Evolutionary conservation across 1,140 invertebrate species (phyloP).

Genomic region (Sogatella furcifera): DNA sequence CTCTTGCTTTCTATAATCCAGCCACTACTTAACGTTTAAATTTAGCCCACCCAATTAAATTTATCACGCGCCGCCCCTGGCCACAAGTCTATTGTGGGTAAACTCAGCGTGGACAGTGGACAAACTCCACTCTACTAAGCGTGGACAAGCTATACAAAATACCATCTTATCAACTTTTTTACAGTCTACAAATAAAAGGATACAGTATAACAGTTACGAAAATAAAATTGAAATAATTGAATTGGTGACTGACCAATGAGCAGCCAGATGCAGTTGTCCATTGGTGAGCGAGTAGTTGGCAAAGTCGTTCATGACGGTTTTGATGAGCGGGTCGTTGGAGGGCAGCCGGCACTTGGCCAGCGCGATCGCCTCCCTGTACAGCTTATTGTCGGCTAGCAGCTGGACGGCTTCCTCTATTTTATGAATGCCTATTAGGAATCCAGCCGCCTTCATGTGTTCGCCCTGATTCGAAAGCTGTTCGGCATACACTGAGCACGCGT

Average conservation of each 20-base stretch:
- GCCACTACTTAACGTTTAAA: no score
- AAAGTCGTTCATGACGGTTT: conserved; percentile 42
- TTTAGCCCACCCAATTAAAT: no score
- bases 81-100: no score
- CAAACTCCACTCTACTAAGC: no score
- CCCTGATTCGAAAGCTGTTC: conserved; percentile 43
- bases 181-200: no score
- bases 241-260: conserved; percentile 41
- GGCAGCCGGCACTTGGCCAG: conserved; percentile 44
- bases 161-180: no score
- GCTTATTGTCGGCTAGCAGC: conserved; percentile 37
- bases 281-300: conserved; percentile 30
- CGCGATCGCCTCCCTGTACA: conserved; percentile 49
- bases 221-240: not conserved
- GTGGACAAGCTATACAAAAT: no score
- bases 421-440: conserved; percentile 47
- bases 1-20: no score
- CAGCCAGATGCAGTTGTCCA: conserved; percentile 45
- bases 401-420: conserved; percentile 48
- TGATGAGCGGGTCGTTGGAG: conserved; percentile 37
- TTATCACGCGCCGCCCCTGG: no score
- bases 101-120: no score
- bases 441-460: conserved; percentile 42
- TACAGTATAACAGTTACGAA: no score
- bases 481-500: conserved; percentile 48